Conservation (phyloP, 2,113 vertebrate species). For the Albula goreensis region DNA sequence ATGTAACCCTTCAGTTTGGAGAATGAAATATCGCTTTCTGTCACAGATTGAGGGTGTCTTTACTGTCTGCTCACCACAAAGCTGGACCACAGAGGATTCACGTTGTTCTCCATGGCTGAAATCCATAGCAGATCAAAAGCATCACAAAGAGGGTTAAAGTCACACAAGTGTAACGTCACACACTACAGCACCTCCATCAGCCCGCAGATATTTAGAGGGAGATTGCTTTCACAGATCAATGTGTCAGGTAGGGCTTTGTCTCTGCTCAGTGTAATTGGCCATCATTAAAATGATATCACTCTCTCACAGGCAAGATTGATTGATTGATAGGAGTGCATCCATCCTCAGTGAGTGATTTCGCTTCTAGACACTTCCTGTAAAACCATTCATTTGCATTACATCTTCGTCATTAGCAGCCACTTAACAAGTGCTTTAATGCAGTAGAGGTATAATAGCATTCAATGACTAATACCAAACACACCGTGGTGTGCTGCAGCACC, state of each 20-base stretch:
- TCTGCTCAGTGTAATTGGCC: not conserved
- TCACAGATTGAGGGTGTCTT: not conserved
- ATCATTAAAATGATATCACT: not conserved
- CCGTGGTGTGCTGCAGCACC: too few relatives aligned
- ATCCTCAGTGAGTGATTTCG: not conserved
- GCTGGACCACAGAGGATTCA: not conserved
- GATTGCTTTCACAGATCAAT: not conserved
- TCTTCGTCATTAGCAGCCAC: too few relatives aligned
- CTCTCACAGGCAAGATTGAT: not conserved
- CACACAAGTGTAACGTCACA: not conserved
- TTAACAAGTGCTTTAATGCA: too few relatives aligned
- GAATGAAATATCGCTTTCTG: too few relatives aligned
- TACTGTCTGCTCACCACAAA: not conserved
- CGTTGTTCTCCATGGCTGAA: conserved; percentile 9
- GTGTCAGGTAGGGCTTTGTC: not conserved
- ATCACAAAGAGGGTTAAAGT: not conserved
- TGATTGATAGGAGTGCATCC: not conserved
- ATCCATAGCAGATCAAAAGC: not conserved
- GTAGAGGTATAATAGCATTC: too few relatives aligned
- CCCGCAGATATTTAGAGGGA: not conserved
- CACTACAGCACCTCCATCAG: not conserved
- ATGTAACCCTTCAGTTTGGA: not conserved
- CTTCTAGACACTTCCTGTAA: not conserved
- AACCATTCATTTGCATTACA: not conserved
- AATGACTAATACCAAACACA: too few relatives aligned